phyloP scores from a whole-genome alignment of 2,113 vertebrate species.

The Narcine bancroftii region DNA sequence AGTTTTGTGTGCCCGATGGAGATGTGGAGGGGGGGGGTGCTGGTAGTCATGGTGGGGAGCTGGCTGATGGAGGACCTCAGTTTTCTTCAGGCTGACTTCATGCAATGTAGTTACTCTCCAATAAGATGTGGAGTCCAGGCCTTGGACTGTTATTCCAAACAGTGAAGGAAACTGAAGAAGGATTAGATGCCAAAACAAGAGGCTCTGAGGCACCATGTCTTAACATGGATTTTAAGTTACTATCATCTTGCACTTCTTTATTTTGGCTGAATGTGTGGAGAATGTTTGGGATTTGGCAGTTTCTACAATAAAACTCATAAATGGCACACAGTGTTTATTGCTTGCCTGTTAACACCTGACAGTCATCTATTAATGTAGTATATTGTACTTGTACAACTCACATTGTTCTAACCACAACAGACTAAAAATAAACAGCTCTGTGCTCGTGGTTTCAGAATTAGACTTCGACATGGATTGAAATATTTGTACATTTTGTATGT shows the following conservation, averaged over 20 bases:
- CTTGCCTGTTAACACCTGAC: conserved; percentile 34
- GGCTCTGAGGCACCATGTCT: not conserved
- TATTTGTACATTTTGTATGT: not conserved
- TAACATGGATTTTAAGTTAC: conserved; percentile 13
- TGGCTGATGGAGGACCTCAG: too few relatives aligned
- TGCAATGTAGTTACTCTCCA: not conserved
- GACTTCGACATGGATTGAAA: not conserved
- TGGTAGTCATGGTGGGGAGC: too few relatives aligned
- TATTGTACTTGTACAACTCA: not conserved
- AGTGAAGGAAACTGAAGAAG: conserved; percentile 19
- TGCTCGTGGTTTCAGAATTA: not conserved
- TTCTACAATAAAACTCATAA: not conserved
- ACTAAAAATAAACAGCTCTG: not conserved
- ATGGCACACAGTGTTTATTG: conserved; percentile 13
- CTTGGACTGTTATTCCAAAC: not conserved
- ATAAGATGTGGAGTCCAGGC: not conserved
- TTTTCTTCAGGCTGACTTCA: too few relatives aligned
- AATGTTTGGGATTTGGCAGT: conserved; percentile 10
- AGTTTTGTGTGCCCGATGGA: too few relatives aligned
- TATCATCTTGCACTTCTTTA: conserved; percentile 26
- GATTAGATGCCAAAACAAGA: conserved; percentile 1
- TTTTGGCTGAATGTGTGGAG: conserved; percentile 1
- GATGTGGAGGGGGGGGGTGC: too few relatives aligned
- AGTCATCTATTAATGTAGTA: not conserved
- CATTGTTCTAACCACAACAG: not conserved